Evolutionary conservation across 2,888 invertebrate species (phyloP), one percentile per base, ranked within the genome.

Genomic region (Ectemnius cavifrons): DNA sequence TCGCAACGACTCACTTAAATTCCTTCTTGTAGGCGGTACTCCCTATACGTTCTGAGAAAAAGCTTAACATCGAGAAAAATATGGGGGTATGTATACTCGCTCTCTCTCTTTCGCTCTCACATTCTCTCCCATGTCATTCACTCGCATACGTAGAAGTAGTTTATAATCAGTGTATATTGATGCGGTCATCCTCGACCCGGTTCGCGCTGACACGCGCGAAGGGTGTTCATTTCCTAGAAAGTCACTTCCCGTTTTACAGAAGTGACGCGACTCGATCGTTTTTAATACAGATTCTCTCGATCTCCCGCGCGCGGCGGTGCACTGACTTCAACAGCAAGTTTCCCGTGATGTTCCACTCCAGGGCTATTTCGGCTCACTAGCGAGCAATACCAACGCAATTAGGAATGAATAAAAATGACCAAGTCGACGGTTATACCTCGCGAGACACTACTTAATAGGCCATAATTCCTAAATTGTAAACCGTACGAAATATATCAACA

Each of bases 31-130:
- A 63, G 76, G 71, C 67, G 65, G 58, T 71, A 72, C 79, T 80
- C 67, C 82, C 79, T 85, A 88, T 80, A 85, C 83, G 81, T 72
- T 86, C 81, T 81, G 86, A 87, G 86, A 86, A 86, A 86, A 88
- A 89, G 89, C 88, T 89, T 87, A 89, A 89, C 88, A 86, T 88
- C 86, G 86, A 89, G 89, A 90, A 90, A 90, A 90, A 89, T 89
- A 89, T 89, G 86, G 81, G 83, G 77, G 78, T 87, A 87, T 87
- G 37, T 37, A 86, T 86, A 86, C 84, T 84, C 86, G 85, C 11
- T 37, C 37, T 37, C 37, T 37, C 37, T 37, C 37, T 37, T 37
- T 37, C 37, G 37, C 8, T 37, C 37, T 37, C 37, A 6, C 37
- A 8, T 37, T 1, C 37, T 37, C 78, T 84, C 73, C 83, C 87